A percentile compares a stretch with the other conserved stretches of the same genome.
phyloP scores from a whole-genome alignment of 2,888 invertebrate species.

The Drepanosiphum platanoidis region DNA sequence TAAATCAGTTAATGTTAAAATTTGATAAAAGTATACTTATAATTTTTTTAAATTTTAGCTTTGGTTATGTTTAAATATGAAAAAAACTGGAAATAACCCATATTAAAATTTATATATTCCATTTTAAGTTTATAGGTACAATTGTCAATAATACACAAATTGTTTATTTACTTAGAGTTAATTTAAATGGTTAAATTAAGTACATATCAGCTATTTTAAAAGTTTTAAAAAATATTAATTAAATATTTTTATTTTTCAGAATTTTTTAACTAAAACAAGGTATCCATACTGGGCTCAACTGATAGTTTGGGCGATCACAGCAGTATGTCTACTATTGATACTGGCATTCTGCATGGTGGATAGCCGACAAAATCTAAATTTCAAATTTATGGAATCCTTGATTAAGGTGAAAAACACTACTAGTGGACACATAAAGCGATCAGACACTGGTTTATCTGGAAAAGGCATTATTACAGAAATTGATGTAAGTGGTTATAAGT shows the following conservation, averaged over 20 bases:
- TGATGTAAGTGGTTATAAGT: conserved; percentile 43
- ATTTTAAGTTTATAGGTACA: too few relatives aligned
- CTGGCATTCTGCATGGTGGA: conserved; percentile 44
- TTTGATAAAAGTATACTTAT: too few relatives aligned
- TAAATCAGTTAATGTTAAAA: too few relatives aligned
- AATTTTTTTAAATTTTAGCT: too few relatives aligned
- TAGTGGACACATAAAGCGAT: conserved; percentile 35
- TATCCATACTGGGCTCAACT: conserved; percentile 57
- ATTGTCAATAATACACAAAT: too few relatives aligned
- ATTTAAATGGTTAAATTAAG: too few relatives aligned
- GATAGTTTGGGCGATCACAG: conserved; percentile 47
- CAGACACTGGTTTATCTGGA: conserved; percentile 24
- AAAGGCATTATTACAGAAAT: conserved; percentile 45
- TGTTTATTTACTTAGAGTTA: too few relatives aligned
- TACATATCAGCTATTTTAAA: too few relatives aligned
- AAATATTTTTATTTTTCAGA: conserved; percentile 24
- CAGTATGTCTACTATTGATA: conserved; percentile 35
- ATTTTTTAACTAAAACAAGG: conserved; percentile 29
- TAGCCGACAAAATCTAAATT: conserved; percentile 22
- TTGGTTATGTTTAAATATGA: too few relatives aligned
- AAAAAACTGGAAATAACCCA: too few relatives aligned
- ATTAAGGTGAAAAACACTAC: conserved; percentile 35
- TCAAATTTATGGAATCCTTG: conserved; percentile 26
- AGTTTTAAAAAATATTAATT: neutral
- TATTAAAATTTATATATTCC: too few relatives aligned